Evolutionary conservation across 2,888 invertebrate genomes (phyloP), one percentile per base, ranked within the genome.

Genomic region (Acanthoscelides obtectus): DNA sequence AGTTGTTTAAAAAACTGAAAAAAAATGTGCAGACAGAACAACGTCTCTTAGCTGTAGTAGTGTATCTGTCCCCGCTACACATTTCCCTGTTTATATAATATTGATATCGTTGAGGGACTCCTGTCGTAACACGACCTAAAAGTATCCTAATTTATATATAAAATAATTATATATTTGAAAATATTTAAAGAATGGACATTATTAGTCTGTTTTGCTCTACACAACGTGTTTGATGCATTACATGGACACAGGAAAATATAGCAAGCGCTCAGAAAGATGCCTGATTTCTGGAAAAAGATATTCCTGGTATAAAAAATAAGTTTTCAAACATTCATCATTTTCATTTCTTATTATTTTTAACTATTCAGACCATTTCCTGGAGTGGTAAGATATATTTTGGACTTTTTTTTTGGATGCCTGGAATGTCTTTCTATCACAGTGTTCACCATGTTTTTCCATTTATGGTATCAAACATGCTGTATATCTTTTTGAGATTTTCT

Each of bases 71-170:
- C 74, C 73, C 68, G 22, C 66, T 70, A 69, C 73, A 73, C 70
- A 70, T 73, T 74, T 69, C 74, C 69, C 71, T 70, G 65, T 70
- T 71, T 73, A 75, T 79, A 75, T 77, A n/a, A 75, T 79, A 76
- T 75, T 72, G 72, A 72, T 64, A 72, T 67, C 64, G 45, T 72
- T 70, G 69, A 72, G 71, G 73, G 74, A 75, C 75, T 77, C 75
- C 74, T 68, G 71, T 71, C 71, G 73, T 72, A 25, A 72, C 72
- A 76, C 74, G 77, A 77, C 75, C 77, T 75, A 78, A 78, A 79
- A 78, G 73, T 77, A 78, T 78, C 79, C 76, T 81, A 81, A 81
- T 80, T 80, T 80, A 79, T 80, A 80, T 77, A 78, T 76, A 75
- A n/a, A 71, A 72, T 64, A 70, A 70, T 68, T 68, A 70, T 70